These are phyloP conservation scores for Acleris sparsana DNA, from an alignment of 2,888 invertebrate genomes.

Conservation along the genomic window DNA sequence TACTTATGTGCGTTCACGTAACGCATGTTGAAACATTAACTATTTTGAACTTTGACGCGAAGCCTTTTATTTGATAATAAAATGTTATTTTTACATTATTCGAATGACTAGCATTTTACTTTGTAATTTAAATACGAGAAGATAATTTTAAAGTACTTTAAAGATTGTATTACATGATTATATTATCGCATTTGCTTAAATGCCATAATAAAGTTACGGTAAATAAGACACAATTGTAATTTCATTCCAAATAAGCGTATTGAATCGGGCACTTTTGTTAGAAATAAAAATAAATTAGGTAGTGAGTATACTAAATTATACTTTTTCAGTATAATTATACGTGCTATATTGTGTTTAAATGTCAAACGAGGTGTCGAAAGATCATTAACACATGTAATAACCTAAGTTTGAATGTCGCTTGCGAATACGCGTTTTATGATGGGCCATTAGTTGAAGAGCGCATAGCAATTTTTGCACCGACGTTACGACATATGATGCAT, in stretches of 20 bases:
- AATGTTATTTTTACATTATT: constrained; percentile 29
- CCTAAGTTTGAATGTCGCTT: neutral
- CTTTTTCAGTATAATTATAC: constrained; percentile 30
- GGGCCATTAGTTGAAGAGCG: constrained; percentile 30
- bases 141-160: too few species aligned
- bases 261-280: constrained; percentile 8
- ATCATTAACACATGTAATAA: constrained; percentile 16
- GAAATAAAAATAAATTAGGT: constrained; percentile 2
- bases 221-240: constrained; percentile 1
- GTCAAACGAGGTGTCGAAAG: constrained; percentile 27
- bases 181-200: neutral
- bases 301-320: constrained; percentile 7
- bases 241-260: constrained; percentile 5
- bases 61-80: constrained; percentile 29
- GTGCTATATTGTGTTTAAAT: constrained; percentile 27
- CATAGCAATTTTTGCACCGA: constrained; percentile 8
- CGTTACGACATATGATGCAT: constrained; percentile 12
- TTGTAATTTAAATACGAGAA: constrained; percentile 2
- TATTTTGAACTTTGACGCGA: constrained; percentile 31
- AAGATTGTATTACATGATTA: neutral
- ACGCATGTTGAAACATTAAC: constrained; percentile 22
- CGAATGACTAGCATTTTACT: constrained; percentile 23
- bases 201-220: neutral
- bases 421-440: neutral
- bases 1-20: constrained; percentile 28